Base-by-base conservation (phyloP, 2,113 vertebrate species). In the Mormoops blainvillei region DNA sequence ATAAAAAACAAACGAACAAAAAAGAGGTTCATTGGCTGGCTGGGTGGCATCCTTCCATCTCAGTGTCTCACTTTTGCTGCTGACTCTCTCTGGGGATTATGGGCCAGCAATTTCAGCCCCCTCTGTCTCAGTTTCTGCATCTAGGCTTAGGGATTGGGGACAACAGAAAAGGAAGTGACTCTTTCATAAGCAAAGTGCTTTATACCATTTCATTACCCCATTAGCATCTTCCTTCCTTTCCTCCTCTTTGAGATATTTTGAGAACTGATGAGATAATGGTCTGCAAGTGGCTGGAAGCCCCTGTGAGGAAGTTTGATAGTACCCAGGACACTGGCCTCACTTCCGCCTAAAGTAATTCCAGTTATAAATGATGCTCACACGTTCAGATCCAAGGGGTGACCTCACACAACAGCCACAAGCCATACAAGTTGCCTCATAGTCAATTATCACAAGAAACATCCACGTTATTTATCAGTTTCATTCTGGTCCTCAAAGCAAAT, bases 201-300 rank as follows among this genome's bases (percentile, higher is more conserved):
- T 74, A 38, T 33, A 19, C 4, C 45, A 31, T 71, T 50, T 91
- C 77, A 63, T 48, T 52, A 36, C 58, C 87, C 86, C 86, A 84
- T 96, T 89, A 88, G 45, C n/a, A 5, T 85, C 68, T 70, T 71
- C 33, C 54, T 94, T 74, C 54, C 67, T 77, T 61, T 56, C 96
- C 48, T 91, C 41, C 61, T 93, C 91, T 36, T 45, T 50, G 84
- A 76, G 74, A 6, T 94, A 45, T 81, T 96, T 88, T 94, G 70
- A 91, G 80, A 78, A 93, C 41, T 33, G 76, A 93, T 90, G 93
- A 96, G 83, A 83, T 85, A 90, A 96, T 89, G 78, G 71, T 76
- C 91, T 50, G 83, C 19, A 67, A 68, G 89, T 78, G 84, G 54
- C 33, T 71, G 70, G 83, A 85, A 94, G 50, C 54, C 74, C 82